Percentiles rank a stretch among this genome's conserved stretches.
These are phyloP conservation scores for Stomorhina lunata DNA, from an alignment of 2,888 invertebrate species.

Conservation along the genomic window DNA sequence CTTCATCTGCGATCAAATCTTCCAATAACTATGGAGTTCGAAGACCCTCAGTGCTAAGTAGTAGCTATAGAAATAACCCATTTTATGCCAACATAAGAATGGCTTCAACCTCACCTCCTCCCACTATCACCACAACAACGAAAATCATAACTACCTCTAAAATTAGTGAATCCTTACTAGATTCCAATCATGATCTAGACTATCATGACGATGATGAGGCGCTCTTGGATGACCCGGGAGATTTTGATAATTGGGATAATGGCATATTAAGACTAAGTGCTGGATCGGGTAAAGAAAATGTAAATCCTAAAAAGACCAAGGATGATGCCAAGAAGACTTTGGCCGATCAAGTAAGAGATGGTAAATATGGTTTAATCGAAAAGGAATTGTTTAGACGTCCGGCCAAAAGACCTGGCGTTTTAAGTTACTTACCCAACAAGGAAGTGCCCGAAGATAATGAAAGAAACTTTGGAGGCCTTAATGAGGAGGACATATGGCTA, in stretches of 20 bases:
- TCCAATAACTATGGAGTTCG: conserved; percentile 66
- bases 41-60: conserved; percentile 69
- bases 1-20: conserved; percentile 41
- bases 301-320: conserved; percentile 77
- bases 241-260: conserved; percentile 83
- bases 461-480: conserved; percentile 89
- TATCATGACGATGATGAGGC: conserved; percentile 76
- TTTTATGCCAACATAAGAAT: conserved; percentile 45
- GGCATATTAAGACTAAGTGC: conserved; percentile 86
- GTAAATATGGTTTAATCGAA: conserved; percentile 93
- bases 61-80: conserved; percentile 70
- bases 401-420: conserved; percentile 88
- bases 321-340: conserved; percentile 91
- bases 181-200: conserved; percentile 59
- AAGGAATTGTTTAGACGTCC: conserved; percentile 88
- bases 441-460: conserved; percentile 91
- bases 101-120: conserved; percentile 54
- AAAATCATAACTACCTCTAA: conserved; percentile 14
- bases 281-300: conserved; percentile 83
- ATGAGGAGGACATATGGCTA: conserved; percentile 93
- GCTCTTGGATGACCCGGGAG: conserved; percentile 76
- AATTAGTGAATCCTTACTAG: conserved; percentile 5
- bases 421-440: conserved; percentile 89
- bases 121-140: background rate
- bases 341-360: conserved; percentile 94